Conservation (phyloP, 2,888 invertebrate species). For the Calliphora vomitoria region DNA sequence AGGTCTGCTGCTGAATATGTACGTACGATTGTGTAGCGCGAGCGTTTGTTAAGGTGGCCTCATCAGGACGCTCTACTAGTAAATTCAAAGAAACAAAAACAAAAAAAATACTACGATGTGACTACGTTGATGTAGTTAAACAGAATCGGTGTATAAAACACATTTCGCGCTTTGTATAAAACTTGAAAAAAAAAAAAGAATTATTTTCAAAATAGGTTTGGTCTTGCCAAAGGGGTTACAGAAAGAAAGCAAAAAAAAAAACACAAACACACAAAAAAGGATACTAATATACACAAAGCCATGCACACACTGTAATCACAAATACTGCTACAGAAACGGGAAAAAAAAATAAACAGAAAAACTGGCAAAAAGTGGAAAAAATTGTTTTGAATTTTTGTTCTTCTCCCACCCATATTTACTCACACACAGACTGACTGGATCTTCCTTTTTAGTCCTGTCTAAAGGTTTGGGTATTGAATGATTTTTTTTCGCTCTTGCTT, state of each 20-base stretch:
- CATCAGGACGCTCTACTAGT: constrained; percentile 32
- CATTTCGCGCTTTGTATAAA: constrained; percentile 71
- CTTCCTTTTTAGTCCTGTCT: constrained; percentile 40
- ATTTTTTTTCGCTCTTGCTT: constrained; percentile 55
- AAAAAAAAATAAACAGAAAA: constrained; percentile 59
- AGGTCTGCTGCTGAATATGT: constrained; percentile 26
- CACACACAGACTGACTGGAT: constrained; percentile 22
- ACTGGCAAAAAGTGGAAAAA: constrained; percentile 56
- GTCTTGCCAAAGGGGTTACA: constrained; percentile 70
- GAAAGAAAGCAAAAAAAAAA: constrained; percentile 40
- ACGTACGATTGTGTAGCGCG: constrained; percentile 3
- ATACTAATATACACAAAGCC: constrained; percentile 47
- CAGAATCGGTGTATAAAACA: constrained; percentile 67
- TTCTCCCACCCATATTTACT: constrained; percentile 24
- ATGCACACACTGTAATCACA: constrained; percentile 13
- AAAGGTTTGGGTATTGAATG: constrained; percentile 56
- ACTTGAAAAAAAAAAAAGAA: constrained; percentile 30
- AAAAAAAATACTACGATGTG: constrained; percentile 3
- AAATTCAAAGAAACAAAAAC: neutral
- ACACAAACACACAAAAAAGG: constrained; percentile 12
- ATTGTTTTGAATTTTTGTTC: constrained; percentile 69
- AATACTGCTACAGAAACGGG: neutral
- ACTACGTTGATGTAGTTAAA: constrained; percentile 52
- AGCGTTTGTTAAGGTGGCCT: constrained; percentile 57
- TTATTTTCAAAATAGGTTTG: constrained; percentile 70